Conservation (phyloP, 2,113 vertebrate genomes). For the Ancistrus triradiatus region DNA sequence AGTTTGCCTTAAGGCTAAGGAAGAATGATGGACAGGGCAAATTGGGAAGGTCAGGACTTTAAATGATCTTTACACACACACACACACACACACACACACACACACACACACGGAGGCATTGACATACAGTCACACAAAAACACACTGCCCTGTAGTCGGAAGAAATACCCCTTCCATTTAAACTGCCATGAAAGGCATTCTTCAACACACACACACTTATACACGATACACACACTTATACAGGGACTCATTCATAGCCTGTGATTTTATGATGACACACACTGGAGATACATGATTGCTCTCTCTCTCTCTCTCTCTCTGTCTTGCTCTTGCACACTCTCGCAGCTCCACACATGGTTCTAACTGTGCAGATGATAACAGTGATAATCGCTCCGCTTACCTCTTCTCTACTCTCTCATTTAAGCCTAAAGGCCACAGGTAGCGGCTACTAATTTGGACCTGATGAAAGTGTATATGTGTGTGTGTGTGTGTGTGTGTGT, state of each 20-base stretch:
- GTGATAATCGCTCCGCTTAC: constrained; percentile 9
- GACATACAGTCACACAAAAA: constrained; percentile 7
- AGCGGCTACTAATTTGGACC: constrained; percentile 17
- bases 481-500: constrained; percentile 11
- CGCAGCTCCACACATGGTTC: neutral
- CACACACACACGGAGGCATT: neutral
- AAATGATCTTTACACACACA: neutral
- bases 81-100: neutral
- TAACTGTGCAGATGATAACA: neutral
- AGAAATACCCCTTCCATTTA: neutral
- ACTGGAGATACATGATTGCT: neutral
- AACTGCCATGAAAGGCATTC: neutral
- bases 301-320: neutral
- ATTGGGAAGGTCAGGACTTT: neutral
- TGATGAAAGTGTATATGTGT: neutral
- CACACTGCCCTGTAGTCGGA: neutral
- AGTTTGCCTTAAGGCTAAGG: neutral
- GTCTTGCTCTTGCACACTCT: neutral
- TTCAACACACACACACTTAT: neutral
- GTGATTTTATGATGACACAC: constrained; percentile 4
- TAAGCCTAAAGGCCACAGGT: neutral
- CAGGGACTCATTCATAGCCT: neutral
- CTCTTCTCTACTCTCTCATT: constrained; percentile 16
- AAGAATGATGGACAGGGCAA: neutral
- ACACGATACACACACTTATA: neutral